These are phyloP conservation scores for Syndactyla subalaris DNA, from an alignment of 2,797 vertebrate species.

Conservation along the genomic window DNA sequence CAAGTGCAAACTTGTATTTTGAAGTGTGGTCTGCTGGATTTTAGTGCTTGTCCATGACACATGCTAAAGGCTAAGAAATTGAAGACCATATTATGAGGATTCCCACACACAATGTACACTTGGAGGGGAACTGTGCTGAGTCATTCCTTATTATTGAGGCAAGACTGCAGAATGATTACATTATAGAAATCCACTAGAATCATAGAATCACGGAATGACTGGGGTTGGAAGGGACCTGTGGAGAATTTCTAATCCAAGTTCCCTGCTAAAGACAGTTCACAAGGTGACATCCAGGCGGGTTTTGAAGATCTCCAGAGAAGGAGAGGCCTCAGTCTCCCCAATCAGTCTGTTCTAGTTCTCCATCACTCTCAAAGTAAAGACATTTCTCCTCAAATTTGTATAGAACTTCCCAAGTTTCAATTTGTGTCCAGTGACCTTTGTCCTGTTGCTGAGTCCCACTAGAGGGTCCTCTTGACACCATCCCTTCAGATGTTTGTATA, in stretches of 20 bases:
- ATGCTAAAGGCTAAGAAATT: neutral
- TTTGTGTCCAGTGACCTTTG: neutral
- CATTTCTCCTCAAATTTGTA: neutral
- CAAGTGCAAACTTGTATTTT: neutral
- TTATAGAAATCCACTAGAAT: neutral
- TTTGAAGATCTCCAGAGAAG: neutral
- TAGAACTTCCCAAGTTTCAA: neutral
- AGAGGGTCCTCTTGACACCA: neutral
- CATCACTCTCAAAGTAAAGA: neutral
- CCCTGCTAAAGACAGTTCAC: neutral
- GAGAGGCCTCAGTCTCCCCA: neutral
- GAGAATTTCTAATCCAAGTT: neutral
- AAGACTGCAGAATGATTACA: neutral
- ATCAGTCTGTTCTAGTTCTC: neutral
- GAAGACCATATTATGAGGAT: neutral
- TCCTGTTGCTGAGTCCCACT: too few species aligned
- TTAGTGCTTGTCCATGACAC: neutral
- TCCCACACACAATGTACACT: fast-evolving
- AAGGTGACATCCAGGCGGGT: neutral
- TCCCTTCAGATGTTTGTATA: neutral
- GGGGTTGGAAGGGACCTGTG: neutral
- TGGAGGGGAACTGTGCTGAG: neutral
- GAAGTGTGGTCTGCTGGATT: neutral
- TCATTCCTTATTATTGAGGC: neutral
- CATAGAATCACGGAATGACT: neutral